Conservation (phyloP, 2,888 invertebrate species). For the Silvanus unidentatus region DNA sequence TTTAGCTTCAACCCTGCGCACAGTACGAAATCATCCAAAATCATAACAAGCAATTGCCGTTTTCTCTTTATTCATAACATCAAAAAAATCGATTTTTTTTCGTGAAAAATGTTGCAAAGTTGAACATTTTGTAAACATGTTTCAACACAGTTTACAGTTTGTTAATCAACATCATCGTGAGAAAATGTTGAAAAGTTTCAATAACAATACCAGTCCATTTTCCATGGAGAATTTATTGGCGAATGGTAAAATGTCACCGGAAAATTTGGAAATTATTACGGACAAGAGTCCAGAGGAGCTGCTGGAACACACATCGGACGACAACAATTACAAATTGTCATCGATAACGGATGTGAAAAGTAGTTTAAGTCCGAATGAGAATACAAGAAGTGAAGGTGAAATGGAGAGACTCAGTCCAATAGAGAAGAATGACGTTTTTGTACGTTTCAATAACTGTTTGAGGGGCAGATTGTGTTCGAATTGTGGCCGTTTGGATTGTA, state of each 20-base stretch:
- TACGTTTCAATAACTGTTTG: constrained; percentile 41
- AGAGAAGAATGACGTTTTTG: constrained; percentile 35
- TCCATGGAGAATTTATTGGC: constrained; percentile 44
- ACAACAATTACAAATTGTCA: constrained; percentile 4
- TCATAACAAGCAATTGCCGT: not conserved
- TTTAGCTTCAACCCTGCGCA: constrained; percentile 24
- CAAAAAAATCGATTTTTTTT: not conserved
- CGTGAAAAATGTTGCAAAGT: not conserved
- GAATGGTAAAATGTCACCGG: constrained; percentile 41
- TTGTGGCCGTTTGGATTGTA: constrained; percentile 54
- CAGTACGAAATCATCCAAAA: not conserved
- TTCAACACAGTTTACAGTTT: too few relatives aligned
- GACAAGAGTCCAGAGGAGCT: constrained; percentile 15
- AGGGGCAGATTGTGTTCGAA: constrained; percentile 49
- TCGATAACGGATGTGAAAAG: constrained; percentile 14
- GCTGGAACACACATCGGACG: constrained; percentile 12
- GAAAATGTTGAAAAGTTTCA: constrained; percentile 40
- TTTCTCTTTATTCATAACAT: not conserved
- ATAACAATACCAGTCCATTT: constrained; percentile 42
- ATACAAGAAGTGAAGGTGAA: constrained; percentile 28
- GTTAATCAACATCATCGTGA: too few relatives aligned
- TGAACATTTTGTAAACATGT: too few relatives aligned
- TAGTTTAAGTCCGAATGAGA: constrained; percentile 23
- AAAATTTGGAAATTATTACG: constrained; percentile 25
- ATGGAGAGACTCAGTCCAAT: constrained; percentile 35